A percentile compares a stretch with the other conserved stretches of the same genome.
Evolutionary conservation across 1,140 invertebrate genomes (phyloP).

Genomic region (Megalonaias nervosa): DNA sequence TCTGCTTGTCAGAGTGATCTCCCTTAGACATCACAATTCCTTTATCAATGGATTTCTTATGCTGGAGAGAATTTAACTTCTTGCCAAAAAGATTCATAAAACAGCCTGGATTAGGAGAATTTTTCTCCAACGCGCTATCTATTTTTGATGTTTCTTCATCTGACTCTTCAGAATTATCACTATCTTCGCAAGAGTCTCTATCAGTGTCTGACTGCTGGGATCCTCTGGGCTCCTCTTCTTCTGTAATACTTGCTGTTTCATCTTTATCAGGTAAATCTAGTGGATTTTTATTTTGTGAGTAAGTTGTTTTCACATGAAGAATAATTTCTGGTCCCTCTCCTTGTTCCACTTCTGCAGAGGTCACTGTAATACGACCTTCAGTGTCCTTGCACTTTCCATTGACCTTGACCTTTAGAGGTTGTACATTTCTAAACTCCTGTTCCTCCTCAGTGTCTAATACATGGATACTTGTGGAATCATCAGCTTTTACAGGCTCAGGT

Average conservation of each 20-base stretch:
- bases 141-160: conserved; percentile 12
- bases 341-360: conserved; percentile 25
- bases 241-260: conserved; percentile 5
- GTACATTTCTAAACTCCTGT: not conserved
- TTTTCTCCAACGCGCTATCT: conserved; percentile 4
- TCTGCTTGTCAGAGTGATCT: not conserved
- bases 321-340: conserved; percentile 23
- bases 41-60: conserved; percentile 4
- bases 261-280: conserved; percentile 5
- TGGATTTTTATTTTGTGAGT: not conserved
- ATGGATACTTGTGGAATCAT: conserved; percentile 25
- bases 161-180: conserved; percentile 9
- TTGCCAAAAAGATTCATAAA: conserved; percentile 47
- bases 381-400: conserved; percentile 22
- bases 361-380: conserved; percentile 10
- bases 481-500: conserved; percentile 22
- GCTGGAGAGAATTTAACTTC: conserved; percentile 33
- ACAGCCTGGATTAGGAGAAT: conserved; percentile 30
- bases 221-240: not conserved
- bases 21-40: not conserved
- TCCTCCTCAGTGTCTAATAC: conserved; percentile 11
- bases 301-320: conserved; percentile 28
- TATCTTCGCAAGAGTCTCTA: not conserved
- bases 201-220: not conserved
- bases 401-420: conserved; percentile 14